phyloP scores from a whole-genome alignment of 2,797 vertebrate species.

The Scolopax bukidnonensis region DNA sequence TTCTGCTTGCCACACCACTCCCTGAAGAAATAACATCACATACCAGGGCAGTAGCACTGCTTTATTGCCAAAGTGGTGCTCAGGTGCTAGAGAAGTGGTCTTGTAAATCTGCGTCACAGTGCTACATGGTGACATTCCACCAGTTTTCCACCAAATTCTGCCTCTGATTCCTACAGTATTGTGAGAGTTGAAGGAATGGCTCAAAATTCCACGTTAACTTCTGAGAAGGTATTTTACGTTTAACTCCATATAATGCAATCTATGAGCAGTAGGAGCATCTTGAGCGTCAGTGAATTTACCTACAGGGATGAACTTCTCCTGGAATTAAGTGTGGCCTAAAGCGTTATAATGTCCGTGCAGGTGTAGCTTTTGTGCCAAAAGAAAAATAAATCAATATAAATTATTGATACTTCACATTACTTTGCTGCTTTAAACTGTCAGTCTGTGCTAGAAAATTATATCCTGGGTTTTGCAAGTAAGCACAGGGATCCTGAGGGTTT shows the following conservation, averaged over 20 bases:
- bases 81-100: not conserved
- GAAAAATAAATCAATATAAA: not conserved
- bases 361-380: not conserved
- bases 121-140: accelerated
- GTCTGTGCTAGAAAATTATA: not conserved
- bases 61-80: not conserved
- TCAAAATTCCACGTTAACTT: not conserved
- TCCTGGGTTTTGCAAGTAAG: not conserved
- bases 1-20: not conserved
- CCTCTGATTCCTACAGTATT: not conserved
- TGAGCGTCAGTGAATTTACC: not conserved
- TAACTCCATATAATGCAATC: not conserved
- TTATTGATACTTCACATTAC: not conserved
- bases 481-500: not conserved
- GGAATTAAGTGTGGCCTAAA: not conserved
- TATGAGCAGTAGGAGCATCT: not conserved
- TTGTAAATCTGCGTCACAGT: not conserved
- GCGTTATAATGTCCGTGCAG: accelerated
- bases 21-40: not conserved
- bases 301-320: not conserved
- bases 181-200: not conserved
- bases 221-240: not conserved
- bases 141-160: not conserved
- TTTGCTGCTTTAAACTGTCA: not conserved
- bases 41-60: not conserved